Evolutionary conservation across 2,888 invertebrate species (phyloP).

Genomic region (Monochamus alternatus): DNA sequence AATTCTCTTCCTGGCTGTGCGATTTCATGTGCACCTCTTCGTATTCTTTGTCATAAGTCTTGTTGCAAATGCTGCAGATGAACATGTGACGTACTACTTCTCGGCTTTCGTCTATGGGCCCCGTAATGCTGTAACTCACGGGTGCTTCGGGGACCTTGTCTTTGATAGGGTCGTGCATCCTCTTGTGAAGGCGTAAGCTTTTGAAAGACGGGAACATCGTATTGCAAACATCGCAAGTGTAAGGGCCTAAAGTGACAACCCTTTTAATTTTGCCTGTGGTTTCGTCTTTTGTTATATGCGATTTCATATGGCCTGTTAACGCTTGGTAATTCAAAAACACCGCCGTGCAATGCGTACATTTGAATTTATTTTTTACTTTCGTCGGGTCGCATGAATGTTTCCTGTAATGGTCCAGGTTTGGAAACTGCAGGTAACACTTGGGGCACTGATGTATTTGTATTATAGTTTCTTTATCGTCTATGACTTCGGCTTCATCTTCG

Average conservation of each 20-base stretch:
- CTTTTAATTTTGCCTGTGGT: slow-evolving; percentile 45
- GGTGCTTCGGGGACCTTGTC: slow-evolving; percentile 73
- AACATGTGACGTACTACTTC: slow-evolving; percentile 64
- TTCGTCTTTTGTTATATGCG: slow-evolving; percentile 70
- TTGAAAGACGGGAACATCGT: slow-evolving; percentile 80
- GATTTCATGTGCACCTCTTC: slow-evolving; percentile 79
- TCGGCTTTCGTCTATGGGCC: slow-evolving; percentile 62
- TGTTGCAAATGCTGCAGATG: slow-evolving; percentile 72
- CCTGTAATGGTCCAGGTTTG: slow-evolving; percentile 69
- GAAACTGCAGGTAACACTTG: slow-evolving; percentile 71
- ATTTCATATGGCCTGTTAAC: slow-evolving; percentile 76
- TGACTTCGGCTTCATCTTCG: slow-evolving; percentile 55
- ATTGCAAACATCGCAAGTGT: slow-evolving; percentile 78
- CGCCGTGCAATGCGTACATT: slow-evolving; percentile 72
- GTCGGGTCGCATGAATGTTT: slow-evolving; percentile 68
- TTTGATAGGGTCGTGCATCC: slow-evolving; percentile 83
- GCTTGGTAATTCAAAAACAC: slow-evolving; percentile 69
- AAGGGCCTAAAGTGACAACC: slow-evolving; percentile 65
- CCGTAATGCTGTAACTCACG: slow-evolving; percentile 66
- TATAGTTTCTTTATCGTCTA: slow-evolving; percentile 50
- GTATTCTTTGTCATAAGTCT: slow-evolving; percentile 71
- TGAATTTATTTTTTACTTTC: slow-evolving; percentile 70
- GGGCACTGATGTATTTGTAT: slow-evolving; percentile 71
- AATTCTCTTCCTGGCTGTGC: slow-evolving; percentile 75
- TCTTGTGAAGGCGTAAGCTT: slow-evolving; percentile 79